Evolutionary conservation across 2,797 vertebrate species (phyloP).

Genomic region (Cephalopachus bancanus): DNA sequence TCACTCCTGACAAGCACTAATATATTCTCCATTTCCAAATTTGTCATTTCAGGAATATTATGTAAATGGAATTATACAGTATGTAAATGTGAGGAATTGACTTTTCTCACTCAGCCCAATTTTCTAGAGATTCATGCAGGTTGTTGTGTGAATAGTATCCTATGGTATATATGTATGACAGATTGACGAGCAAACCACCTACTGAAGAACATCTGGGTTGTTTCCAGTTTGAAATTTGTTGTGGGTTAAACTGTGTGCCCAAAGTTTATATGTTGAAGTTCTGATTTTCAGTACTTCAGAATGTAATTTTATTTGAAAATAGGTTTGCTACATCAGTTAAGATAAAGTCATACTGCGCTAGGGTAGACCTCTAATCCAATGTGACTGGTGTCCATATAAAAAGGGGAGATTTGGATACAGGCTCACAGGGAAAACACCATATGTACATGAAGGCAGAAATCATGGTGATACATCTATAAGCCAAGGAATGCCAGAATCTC

Average conservation of each 20-base stretch:
- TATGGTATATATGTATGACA: background rate
- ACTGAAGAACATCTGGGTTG: background rate
- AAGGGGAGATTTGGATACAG: background rate
- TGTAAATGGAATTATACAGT: background rate
- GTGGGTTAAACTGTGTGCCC: background rate
- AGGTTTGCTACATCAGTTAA: background rate
- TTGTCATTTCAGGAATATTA: background rate
- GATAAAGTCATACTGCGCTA: background rate
- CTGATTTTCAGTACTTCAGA: background rate
- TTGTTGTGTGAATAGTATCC: background rate
- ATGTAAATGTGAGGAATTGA: background rate
- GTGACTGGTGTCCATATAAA: background rate
- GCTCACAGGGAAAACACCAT: background rate
- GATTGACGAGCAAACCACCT: background rate
- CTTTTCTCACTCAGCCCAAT: background rate
- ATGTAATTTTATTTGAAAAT: background rate
- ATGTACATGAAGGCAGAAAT: background rate
- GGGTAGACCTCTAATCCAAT: background rate
- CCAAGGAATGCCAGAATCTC: background rate
- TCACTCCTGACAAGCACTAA: background rate
- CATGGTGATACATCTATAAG: background rate
- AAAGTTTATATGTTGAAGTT: background rate
- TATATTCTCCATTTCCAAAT: background rate
- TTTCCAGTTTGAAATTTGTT: background rate
- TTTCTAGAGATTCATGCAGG: background rate